phyloP scores from a whole-genome alignment of 2,888 invertebrate species.

The Amblyteles armatorius region DNA sequence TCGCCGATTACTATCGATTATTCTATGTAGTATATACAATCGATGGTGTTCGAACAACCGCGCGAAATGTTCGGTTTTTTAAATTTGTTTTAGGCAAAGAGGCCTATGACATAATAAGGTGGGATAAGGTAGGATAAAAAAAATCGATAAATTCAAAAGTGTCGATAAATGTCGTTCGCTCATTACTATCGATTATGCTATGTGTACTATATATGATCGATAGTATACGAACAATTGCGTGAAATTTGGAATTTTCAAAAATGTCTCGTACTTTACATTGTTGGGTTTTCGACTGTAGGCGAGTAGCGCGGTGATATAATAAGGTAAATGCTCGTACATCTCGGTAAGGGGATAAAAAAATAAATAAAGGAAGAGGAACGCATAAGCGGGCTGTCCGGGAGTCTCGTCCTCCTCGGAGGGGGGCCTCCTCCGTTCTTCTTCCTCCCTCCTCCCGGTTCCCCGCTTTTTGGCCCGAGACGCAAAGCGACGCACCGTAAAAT shows the following conservation, averaged over 20 bases:
- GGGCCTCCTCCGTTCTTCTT: conserved; percentile 47
- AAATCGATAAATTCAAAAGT: conserved; percentile 14
- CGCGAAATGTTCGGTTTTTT: too few species aligned
- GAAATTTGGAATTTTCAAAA: too few species aligned
- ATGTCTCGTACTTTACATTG: too few species aligned
- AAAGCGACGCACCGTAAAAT: conserved; percentile 70
- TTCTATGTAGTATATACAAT: not conserved
- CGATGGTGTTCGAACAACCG: not conserved
- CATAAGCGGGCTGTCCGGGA: conserved; percentile 66
- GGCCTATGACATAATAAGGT: conserved; percentile 62
- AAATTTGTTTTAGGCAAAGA: not conserved
- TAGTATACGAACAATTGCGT: not conserved
- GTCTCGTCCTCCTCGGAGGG: conserved; percentile 65
- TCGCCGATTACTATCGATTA: not conserved
- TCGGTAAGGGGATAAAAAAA: conserved; percentile 28
- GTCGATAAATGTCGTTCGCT: conserved; percentile 31
- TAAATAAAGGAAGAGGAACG: conserved; percentile 41
- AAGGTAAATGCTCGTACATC: conserved; percentile 62
- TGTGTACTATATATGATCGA: not conserved
- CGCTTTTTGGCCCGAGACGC: conserved; percentile 53
- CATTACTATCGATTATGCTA: conserved; percentile 5
- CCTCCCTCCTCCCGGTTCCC: conserved; percentile 29
- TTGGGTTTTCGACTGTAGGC: not conserved
- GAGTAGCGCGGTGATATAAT: conserved; percentile 62
- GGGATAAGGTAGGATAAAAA: not conserved